Evolutionary conservation across 2,888 invertebrate species (phyloP), one percentile per base, ranked within the genome.

Genomic region (Sialis fuliginosa): DNA sequence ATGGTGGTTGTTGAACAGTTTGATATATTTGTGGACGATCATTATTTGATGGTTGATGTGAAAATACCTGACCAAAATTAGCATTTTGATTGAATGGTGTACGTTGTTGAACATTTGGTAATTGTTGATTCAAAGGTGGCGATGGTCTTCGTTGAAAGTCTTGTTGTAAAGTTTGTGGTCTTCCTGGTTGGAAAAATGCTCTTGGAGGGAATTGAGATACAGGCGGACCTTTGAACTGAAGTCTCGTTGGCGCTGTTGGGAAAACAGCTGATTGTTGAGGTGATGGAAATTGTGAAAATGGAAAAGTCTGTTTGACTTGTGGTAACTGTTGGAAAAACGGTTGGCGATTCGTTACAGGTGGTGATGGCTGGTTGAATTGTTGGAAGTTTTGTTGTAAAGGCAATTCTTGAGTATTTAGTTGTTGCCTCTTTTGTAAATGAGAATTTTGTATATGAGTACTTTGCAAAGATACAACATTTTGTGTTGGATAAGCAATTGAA

Each of bases 401-500:
- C 6, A 42, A 6, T 6, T 45, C 49, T 39, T 51, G 52, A 45
- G 50, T 49, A 41, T 52, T 34, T 5, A 50, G 46, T 34, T 50
- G 52, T 39, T 48, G 49, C 7, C 50, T 47, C 49, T 48, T 50
- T 44, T 45, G 48, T 48, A 47, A 48, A 42, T 44, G 37, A 44
- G 48, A 49, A 49, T 49, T 34, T 40, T 53, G 42, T 33, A 49
- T 58, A 42, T 49, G 53, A 44, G 53, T 49, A 41, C 55, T 55
- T 39, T 55, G 52, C 31, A 55, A 52, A 33, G 51, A 46, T 32
- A 46, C 40, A 6, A 45, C 33, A 35, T 40, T 43, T 5, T 51
- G 51, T 5, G 51, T 39, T 51, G 69, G 70, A 41, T 65, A 51
- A 2, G 74, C 76, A 35, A 79, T 71, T 4, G 77, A 74, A 32